Conservation (phyloP, 2,888 invertebrate genomes). For the Furcula furcula region DNA sequence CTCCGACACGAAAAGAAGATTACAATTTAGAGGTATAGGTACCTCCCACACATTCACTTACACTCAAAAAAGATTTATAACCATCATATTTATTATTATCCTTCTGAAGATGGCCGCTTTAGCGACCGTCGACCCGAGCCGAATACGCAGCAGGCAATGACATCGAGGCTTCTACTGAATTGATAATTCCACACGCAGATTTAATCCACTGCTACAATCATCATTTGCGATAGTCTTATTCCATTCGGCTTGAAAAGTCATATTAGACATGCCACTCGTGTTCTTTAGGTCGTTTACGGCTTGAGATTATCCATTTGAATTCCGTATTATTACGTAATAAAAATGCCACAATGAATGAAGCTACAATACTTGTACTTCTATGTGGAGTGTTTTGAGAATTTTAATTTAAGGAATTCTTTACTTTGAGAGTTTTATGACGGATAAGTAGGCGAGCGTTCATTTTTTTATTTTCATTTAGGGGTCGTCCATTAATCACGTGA, state of each 20-base stretch:
- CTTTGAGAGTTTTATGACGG: slow-evolving; percentile 18
- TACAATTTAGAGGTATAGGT: too few relatives aligned
- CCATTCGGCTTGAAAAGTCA: slow-evolving; percentile 39
- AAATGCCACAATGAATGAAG: slow-evolving; percentile 60
- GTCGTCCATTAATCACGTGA: too few relatives aligned
- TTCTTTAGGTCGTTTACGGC: slow-evolving; percentile 53
- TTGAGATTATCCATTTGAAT: slow-evolving; percentile 63
- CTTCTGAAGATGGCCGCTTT: background rate
- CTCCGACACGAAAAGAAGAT: too few relatives aligned
- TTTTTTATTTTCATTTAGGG: slow-evolving; percentile 22
- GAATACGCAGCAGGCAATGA: slow-evolving; percentile 1
- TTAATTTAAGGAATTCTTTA: slow-evolving; percentile 51
- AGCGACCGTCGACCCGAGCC: background rate
- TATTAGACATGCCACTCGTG: slow-evolving; percentile 55
- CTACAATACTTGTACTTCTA: slow-evolving; percentile 42
- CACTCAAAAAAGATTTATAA: too few relatives aligned
- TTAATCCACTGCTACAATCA: slow-evolving; percentile 31
- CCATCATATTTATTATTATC: too few relatives aligned
- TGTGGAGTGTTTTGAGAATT: slow-evolving; percentile 52
- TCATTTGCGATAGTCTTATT: slow-evolving; percentile 22
- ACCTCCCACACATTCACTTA: too few relatives aligned
- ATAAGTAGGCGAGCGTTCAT: slow-evolving; percentile 18
- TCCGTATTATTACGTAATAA: slow-evolving; percentile 62
- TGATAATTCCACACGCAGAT: slow-evolving; percentile 20
- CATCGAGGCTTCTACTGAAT: background rate